phyloP scores from a whole-genome alignment of 2,113 vertebrate species.

The Cyprinodon brontotheroides region DNA sequence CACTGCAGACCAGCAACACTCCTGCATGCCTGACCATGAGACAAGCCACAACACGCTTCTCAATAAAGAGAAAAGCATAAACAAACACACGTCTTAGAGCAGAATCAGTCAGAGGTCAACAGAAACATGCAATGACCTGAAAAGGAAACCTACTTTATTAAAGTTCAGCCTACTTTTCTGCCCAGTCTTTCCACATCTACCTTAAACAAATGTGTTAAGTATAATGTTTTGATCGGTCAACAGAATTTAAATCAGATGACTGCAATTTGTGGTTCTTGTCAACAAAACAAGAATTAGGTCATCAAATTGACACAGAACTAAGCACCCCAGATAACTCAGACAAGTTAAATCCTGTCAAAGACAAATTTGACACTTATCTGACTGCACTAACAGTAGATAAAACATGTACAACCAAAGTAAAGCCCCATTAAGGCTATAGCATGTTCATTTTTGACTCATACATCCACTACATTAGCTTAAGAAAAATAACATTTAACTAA shows the following conservation, averaged over 20 bases:
- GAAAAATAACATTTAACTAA: background rate
- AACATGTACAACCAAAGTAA: background rate
- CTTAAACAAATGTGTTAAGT: background rate
- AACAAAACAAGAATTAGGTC: background rate
- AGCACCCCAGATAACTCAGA: background rate
- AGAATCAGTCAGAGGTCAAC: slow-evolving; percentile 1
- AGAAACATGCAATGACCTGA: slow-evolving; percentile 10
- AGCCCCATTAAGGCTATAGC: background rate
- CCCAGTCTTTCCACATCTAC: background rate
- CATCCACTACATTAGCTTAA: background rate
- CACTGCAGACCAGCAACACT: slow-evolving; percentile 6
- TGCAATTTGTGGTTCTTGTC: background rate
- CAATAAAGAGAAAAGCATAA: slow-evolving; percentile 4
- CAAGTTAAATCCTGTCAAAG: background rate
- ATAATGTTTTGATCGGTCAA: background rate
- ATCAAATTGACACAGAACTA: background rate
- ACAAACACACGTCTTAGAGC: background rate
- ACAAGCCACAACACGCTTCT: slow-evolving; percentile 20
- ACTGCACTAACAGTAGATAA: background rate
- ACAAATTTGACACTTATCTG: background rate
- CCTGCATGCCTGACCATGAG: slow-evolving; percentile 2
- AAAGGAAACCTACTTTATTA: slow-evolving; percentile 1
- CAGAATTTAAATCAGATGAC: background rate
- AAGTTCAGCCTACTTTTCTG: background rate
- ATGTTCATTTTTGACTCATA: background rate